Conservation (phyloP, 2,113 vertebrate genomes). For the Microtus richardsoni region DNA sequence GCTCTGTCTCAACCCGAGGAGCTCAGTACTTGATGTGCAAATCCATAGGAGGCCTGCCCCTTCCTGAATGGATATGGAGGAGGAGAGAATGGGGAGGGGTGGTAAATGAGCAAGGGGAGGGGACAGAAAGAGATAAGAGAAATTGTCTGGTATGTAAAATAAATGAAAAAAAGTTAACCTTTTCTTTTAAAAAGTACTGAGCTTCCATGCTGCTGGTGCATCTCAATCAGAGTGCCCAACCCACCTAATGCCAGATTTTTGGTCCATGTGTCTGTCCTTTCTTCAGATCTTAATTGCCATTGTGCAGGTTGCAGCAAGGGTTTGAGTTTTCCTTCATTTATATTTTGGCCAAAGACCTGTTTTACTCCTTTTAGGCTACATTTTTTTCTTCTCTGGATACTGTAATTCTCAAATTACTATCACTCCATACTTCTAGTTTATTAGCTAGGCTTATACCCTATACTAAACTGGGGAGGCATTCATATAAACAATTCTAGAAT, state of each 20-base stretch:
- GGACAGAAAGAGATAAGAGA: too few species aligned
- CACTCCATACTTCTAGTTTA: background rate
- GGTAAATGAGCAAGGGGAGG: too few species aligned
- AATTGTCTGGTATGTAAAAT: too few species aligned
- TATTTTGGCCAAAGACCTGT: background rate
- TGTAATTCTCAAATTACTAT: background rate
- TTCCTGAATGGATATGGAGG: too few species aligned
- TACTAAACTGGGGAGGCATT: background rate
- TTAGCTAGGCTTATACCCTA: background rate
- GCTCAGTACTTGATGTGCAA: too few species aligned
- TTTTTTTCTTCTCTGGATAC: background rate
- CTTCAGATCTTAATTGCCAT: background rate
- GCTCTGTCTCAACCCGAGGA: too few species aligned
- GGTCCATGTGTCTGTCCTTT: background rate
- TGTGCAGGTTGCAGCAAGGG: background rate
- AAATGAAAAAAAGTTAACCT: too few species aligned
- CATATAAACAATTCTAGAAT: background rate
- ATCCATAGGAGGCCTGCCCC: too few species aligned
- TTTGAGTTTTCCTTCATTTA: background rate
- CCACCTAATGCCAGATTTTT: background rate
- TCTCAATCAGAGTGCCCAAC: background rate
- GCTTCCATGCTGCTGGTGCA: background rate
- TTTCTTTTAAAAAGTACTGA: too few species aligned
- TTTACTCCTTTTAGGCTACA: background rate
- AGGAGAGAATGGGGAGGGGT: too few species aligned